Percentiles rank a stretch among this genome's conserved stretches.
phyloP scores from a whole-genome alignment of 2,797 vertebrate species.

The Cirrhinus mrigala region DNA sequence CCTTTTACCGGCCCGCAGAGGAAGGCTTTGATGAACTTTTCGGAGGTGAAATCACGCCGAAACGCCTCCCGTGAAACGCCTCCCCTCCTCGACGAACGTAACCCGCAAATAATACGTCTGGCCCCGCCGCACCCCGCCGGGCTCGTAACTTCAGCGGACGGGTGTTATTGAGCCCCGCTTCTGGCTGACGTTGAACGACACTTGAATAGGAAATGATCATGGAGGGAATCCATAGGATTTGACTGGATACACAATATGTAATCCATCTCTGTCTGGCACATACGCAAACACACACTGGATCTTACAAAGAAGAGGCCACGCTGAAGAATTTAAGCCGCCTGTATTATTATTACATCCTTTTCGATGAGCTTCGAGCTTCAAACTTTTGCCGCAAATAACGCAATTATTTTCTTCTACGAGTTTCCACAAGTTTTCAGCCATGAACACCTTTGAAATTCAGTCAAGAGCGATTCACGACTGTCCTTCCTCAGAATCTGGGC shows the following conservation, averaged over 20 bases:
- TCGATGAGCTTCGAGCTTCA: background rate
- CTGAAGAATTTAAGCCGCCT: background rate
- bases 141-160: slow-evolving; percentile 43
- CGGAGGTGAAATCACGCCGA: slow-evolving; percentile 46
- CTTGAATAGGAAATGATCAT: slow-evolving; percentile 69
- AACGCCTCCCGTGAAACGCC: slow-evolving; percentile 56
- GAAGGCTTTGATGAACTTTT: slow-evolving; percentile 72
- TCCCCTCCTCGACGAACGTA: slow-evolving; percentile 51
- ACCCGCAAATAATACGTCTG: background rate
- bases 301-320: background rate
- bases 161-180: slow-evolving; percentile 66
- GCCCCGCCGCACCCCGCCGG: slow-evolving; percentile 5
- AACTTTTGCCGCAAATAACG: background rate
- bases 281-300: background rate
- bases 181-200: slow-evolving; percentile 68
- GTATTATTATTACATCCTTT: background rate
- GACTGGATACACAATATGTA: slow-evolving; percentile 36
- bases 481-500: background rate
- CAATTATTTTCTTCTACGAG: background rate
- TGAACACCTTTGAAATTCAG: background rate
- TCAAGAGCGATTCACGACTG: background rate
- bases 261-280: slow-evolving; percentile 37
- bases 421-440: background rate
- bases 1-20: slow-evolving; percentile 58
- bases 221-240: slow-evolving; percentile 53